phyloP scores from a whole-genome alignment of 2,888 invertebrate species.

The Diogma glabrata region DNA sequence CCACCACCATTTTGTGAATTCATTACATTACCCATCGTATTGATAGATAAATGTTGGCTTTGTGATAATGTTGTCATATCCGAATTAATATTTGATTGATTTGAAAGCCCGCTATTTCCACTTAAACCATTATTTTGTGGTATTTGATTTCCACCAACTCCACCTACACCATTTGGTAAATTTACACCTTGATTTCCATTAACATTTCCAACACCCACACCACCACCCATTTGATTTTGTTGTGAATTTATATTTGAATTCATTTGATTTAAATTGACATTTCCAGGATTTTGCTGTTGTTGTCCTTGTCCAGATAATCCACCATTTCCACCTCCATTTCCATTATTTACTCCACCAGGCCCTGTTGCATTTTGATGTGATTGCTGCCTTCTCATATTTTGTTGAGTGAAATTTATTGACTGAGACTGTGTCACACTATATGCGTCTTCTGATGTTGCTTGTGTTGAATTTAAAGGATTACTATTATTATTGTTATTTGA shows the following conservation, averaged over 20 bases:
- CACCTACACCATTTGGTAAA: neutral
- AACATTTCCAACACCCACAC: slow-evolving; percentile 22
- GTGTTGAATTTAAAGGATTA: neutral
- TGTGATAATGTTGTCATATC: slow-evolving; percentile 8
- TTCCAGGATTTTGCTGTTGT: slow-evolving; percentile 14
- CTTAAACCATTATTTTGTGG: neutral
- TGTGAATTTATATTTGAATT: slow-evolving; percentile 13
- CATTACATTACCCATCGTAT: slow-evolving; percentile 15
- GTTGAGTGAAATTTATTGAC: slow-evolving; percentile 71
- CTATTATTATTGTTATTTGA: slow-evolving; percentile 5
- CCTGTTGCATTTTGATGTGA: slow-evolving; percentile 17
- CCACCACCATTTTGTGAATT: slow-evolving; percentile 17
- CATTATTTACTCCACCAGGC: slow-evolving; percentile 21
- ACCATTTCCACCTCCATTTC: slow-evolving; percentile 34
- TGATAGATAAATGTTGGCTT: slow-evolving; percentile 12
- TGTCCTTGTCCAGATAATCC: slow-evolving; percentile 37
- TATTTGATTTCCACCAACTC: slow-evolving; percentile 18
- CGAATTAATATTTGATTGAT: neutral
- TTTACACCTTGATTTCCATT: slow-evolving; percentile 17
- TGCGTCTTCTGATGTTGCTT: slow-evolving; percentile 34
- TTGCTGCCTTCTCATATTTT: slow-evolving; percentile 29
- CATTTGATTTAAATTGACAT: slow-evolving; percentile 9
- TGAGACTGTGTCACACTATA: slow-evolving; percentile 75
- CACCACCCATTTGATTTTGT: slow-evolving; percentile 26
- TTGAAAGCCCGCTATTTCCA: neutral